Evolutionary conservation across 53 echinoderm and acorn worm species (phyloP), one percentile per base, ranked within the genome.

Genomic region (Arbacia lixula): DNA sequence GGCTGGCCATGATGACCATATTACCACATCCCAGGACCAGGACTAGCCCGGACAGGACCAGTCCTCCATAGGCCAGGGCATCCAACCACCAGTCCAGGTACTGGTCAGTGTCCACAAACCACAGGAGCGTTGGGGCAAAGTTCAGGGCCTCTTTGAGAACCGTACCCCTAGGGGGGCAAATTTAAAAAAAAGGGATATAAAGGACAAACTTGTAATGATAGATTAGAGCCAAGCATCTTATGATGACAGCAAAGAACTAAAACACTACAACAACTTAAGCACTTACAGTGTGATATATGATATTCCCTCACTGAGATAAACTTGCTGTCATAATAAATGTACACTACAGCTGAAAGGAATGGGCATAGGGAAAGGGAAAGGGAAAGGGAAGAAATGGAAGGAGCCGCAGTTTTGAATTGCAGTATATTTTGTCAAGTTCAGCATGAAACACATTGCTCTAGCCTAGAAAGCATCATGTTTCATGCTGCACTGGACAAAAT

Each of bases 51-150:
- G 99, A 94, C 85, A 99, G 71, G 41, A 60, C 76, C 54, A 99
- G 74, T 28, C 99, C 99, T 34, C 63, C 52, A 29, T 92, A 92
- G 37, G 99, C 99, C 38, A 99, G 35, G 29, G 64, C 84, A 46
- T 94, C 99, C 36, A 99, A 78, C 92, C 92, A 99, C 42, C 73
- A 82, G 58, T 99, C 91, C 53, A 95, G 67, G 34, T 90, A 71
- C 25, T 79, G 79, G 53, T 84, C 87, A 54, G 62, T 12, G 57
- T 94, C 90, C 38, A 86, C 88, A 33, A 89, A 89, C 99, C 99
- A 99, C 11, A 99, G 71, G 0, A 99, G 17, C 14, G 99, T 95
- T 66, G 99, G 99, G n/a, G 90, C 89, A 79, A 92, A 90, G 65
- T 90, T 84, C 6, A 98, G 27, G 1, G 92, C 88, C 34, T 99